Percentiles rank a stretch among this genome's conserved stretches.
Evolutionary conservation across 1,140 invertebrate genomes (phyloP).

Genomic region (Lepidurus arcticus): DNA sequence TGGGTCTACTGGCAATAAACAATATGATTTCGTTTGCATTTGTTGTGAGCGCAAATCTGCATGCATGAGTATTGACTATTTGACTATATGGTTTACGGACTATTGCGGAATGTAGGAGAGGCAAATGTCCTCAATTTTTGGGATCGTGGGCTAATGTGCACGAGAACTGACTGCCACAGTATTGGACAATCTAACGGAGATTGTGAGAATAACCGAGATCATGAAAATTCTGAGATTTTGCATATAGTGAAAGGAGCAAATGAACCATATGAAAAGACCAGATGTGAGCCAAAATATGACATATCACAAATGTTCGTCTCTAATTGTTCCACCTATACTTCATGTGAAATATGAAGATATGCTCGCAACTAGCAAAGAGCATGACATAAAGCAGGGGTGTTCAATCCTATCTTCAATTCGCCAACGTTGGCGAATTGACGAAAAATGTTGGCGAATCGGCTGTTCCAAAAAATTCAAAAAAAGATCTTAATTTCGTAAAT

Average conservation of each 20-base stretch:
- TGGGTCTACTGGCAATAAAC: background rate
- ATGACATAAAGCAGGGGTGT: too few species aligned
- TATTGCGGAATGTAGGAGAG: background rate
- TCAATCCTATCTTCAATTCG: too few species aligned
- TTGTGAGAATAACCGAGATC: background rate
- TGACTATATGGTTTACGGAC: background rate
- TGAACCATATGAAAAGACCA: too few species aligned
- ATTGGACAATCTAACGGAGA: background rate
- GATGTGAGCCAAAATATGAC: too few species aligned
- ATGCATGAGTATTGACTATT: background rate
- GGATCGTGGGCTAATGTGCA: background rate
- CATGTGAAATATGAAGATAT: too few species aligned
- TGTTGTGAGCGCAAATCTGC: background rate
- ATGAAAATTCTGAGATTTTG: background rate
- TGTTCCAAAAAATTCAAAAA: too few species aligned
- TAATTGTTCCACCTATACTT: background rate
- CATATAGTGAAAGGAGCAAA: too few species aligned
- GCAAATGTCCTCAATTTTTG: background rate
- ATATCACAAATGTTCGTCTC: background rate
- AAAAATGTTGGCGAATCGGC: too few species aligned
- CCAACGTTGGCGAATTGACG: too few species aligned
- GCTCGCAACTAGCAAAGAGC: too few species aligned
- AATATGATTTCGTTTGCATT: background rate
- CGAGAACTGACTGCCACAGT: background rate
- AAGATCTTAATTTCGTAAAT: too few species aligned